Evolutionary conservation across 2,113 vertebrate genomes (phyloP).

Genomic region (Orthonyx spaldingii): DNA sequence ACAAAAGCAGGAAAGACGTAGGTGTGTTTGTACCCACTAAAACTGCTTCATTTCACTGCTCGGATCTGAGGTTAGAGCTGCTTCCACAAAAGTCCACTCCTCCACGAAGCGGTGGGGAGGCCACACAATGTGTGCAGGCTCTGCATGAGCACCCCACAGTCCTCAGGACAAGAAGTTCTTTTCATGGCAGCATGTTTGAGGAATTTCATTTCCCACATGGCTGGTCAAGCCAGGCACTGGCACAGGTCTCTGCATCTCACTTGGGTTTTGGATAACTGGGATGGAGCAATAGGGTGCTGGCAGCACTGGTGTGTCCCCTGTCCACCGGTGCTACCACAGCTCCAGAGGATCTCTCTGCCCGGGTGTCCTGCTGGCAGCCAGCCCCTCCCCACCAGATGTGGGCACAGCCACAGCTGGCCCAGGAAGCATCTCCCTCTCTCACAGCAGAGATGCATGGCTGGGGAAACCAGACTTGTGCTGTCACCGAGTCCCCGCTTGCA

Average conservation of each 20-base stretch:
- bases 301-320: accelerated
- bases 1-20: neutral
- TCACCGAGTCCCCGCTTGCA: accelerated
- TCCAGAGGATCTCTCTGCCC: neutral
- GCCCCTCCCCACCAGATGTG: neutral
- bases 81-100: neutral
- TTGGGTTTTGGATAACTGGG: neutral
- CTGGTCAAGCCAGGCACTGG: neutral
- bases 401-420: neutral
- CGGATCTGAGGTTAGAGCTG: neutral
- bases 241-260: neutral
- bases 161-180: neutral
- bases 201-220: neutral
- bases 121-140: accelerated
- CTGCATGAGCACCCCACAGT: neutral
- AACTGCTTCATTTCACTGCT: neutral
- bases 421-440: neutral
- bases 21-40: neutral
- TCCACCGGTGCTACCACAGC: accelerated
- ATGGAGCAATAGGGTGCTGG: neutral
- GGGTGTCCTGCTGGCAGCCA: neutral
- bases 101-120: neutral
- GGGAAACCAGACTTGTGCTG: accelerated
- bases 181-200: neutral
- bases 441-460: accelerated